Conservation (phyloP, 2,113 vertebrate species). For the Equus przewalskii region DNA sequence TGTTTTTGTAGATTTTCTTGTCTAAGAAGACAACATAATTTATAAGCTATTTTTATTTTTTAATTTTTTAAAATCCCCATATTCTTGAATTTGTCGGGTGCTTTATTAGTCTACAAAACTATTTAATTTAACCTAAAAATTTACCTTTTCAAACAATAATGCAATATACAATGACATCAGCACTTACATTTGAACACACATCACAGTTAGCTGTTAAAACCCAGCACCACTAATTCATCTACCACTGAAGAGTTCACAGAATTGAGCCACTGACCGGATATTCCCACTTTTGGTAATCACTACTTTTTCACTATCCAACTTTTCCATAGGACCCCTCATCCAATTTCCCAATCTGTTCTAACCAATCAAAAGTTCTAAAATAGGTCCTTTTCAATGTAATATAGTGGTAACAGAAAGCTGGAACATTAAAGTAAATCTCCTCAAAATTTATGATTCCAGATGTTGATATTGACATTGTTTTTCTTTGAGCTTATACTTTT, state of each 20-base stretch:
- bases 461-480: neutral
- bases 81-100: neutral
- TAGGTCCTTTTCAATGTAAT: neutral
- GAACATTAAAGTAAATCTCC: neutral
- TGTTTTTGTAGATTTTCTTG: neutral
- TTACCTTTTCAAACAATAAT: neutral
- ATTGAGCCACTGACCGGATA: neutral
- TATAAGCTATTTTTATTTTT: neutral
- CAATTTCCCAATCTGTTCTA: neutral
- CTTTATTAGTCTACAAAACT: neutral
- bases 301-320: neutral
- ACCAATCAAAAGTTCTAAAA: neutral
- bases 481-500: neutral
- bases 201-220: neutral
- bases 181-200: neutral
- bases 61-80: neutral
- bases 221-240: neutral
- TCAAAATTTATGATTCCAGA: neutral
- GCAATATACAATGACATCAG: neutral
- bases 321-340: neutral
- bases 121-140: neutral
- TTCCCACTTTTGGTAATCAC: neutral
- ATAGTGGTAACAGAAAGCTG: neutral
- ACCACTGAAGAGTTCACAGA: neutral
- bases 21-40: neutral